Conservation (phyloP, 2,113 vertebrate genomes). For the Asarcornis scutulata region DNA sequence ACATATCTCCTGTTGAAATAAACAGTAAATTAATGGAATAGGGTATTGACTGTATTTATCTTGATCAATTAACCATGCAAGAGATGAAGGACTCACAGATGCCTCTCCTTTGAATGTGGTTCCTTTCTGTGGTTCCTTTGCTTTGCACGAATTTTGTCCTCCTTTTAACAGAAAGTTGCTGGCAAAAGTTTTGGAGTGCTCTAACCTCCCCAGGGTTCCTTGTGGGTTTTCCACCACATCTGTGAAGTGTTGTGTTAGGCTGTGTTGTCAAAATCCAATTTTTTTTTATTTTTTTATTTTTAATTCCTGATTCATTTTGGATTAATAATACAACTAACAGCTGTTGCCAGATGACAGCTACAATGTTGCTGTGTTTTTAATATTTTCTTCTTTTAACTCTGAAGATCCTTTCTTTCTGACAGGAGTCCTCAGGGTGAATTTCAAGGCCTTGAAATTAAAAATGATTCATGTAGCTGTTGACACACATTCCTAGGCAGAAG, state of each 20-base stretch:
- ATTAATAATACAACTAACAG: background rate
- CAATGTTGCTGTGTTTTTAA: background rate
- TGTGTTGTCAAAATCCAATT: background rate
- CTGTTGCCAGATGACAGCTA: background rate
- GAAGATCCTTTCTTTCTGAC: background rate
- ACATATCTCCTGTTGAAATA: background rate
- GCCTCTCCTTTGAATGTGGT: background rate
- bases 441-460: background rate
- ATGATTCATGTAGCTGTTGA: background rate
- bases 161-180: background rate
- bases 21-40: background rate
- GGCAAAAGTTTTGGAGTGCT: background rate
- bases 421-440: background rate
- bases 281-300: background rate
- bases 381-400: background rate
- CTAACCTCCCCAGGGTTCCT: background rate
- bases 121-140: background rate
- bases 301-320: background rate
- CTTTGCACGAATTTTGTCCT: background rate
- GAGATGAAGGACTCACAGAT: background rate
- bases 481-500: background rate
- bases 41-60: background rate
- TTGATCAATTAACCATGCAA: background rate
- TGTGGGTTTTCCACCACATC: background rate
- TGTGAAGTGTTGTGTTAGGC: background rate